Base-by-base conservation (phyloP, 2,888 invertebrate genomes). In the Tridacna crocea region DNA sequence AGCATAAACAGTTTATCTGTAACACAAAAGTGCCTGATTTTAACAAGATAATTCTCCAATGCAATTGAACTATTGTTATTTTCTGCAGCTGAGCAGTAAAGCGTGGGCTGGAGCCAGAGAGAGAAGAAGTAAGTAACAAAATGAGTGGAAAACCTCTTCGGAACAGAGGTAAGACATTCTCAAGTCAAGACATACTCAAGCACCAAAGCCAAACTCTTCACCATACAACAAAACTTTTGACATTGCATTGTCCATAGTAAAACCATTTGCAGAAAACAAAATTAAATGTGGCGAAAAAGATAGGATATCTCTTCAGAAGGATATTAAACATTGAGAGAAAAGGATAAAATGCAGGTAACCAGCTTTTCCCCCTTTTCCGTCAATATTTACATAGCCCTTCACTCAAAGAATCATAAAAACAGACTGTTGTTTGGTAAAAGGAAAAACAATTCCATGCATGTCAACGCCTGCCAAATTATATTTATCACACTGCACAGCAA, bases 401-500 rank as follows among this genome's bases (percentile, higher is more conserved):
- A 4, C n/a, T 55, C 10, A 1, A 55, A 55, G 17, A 19, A 55
- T 19, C 17, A 19, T 55, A 55, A n/a, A 51, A 55, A 55, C n/a
- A 55, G 55, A 55, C 17, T 19, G 19, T 19, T 55, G 55, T 55
- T 19, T 55, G 55, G 4, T 55, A 55, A 55, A 55, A 10, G 63
- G 17, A 63, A 19, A 13, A 66, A 36, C 66, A 51, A 70, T 70
- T 46, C 70, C 70, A 51, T 22, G 70, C 70, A 70, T 48, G 70
- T 70, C 70, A 3, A 48, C 2, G 26, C 19, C 70, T 70, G 70
- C 70, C 70, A 70, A 70, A 70, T 47, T 70, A 47, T 70, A 70
- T 70, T 70, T 70, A 70, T 70, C 70, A 70, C 70, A 70, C n/a
- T 70, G 70, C 70, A 51, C 4, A 66, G 46, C 3, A 46, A n/a